Conservation (phyloP, 2,888 invertebrate genomes). For the Eupeodes luniger region DNA sequence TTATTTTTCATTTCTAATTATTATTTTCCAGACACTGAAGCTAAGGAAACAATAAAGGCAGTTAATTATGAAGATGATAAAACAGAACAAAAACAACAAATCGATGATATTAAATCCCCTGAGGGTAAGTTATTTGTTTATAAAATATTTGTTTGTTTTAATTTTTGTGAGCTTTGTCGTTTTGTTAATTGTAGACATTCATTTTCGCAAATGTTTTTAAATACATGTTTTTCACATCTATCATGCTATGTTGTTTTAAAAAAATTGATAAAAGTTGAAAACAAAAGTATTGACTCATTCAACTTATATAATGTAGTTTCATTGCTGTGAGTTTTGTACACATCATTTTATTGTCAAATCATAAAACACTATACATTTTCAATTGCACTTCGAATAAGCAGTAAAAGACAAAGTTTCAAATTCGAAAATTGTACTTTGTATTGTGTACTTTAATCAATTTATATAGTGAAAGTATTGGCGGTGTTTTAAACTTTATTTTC, state of each 20-base stretch:
- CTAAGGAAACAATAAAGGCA: conserved; percentile 57
- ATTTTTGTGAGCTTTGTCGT: not conserved
- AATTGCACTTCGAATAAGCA: not conserved
- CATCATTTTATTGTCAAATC: conserved; percentile 2
- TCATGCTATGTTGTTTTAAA: conserved; percentile 53
- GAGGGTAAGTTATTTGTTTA: conserved; percentile 40
- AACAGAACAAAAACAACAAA: not conserved
- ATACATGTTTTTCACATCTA: conserved; percentile 38
- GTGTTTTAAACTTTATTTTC: too few species aligned
- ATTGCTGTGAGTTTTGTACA: conserved; percentile 47
- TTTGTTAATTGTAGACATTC: conserved; percentile 11
- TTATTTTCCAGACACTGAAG: conserved; percentile 41
- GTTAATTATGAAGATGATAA: conserved; percentile 28
- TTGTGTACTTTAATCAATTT: too few species aligned
- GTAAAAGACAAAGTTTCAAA: not conserved
- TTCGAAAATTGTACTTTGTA: too few species aligned
- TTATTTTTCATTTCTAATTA: not conserved
- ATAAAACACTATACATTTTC: not conserved
- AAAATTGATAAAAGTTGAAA: conserved; percentile 22
- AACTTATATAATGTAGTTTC: not conserved
- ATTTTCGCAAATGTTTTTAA: conserved; percentile 20
- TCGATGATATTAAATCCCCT: not conserved
- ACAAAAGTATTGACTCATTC: conserved; percentile 16
- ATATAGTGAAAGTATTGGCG: too few species aligned
- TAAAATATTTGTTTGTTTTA: too few species aligned